A percentile compares a stretch with the other conserved stretches of the same genome.
phyloP scores from a whole-genome alignment of 2,888 invertebrate species.

The Drosophila percnosoma region DNA sequence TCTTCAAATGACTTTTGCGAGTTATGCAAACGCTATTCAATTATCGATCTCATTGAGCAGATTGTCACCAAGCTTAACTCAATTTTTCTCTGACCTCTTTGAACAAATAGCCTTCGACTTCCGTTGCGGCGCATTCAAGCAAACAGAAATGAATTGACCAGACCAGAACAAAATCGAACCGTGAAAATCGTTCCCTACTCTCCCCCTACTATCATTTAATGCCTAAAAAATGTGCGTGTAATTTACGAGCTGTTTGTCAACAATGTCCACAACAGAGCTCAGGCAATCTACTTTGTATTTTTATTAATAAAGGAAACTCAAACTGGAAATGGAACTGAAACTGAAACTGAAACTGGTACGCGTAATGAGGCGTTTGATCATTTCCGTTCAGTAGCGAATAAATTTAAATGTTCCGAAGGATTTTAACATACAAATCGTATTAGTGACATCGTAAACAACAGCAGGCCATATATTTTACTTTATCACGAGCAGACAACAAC shows the following conservation, averaged over 20 bases:
- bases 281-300: constrained; percentile 66
- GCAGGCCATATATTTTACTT: constrained; percentile 28
- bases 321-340: constrained; percentile 31
- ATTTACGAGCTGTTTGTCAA: constrained; percentile 79
- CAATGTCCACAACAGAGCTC: constrained; percentile 58
- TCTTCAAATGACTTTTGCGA: constrained; percentile 33
- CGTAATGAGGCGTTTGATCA: constrained; percentile 70
- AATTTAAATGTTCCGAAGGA: constrained; percentile 48
- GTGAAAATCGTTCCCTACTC: constrained; percentile 32
- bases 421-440: constrained; percentile 59
- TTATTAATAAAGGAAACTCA: constrained; percentile 36
- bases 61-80: constrained; percentile 55
- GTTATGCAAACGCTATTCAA: constrained; percentile 53
- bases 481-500: constrained; percentile 14
- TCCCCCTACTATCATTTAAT: constrained; percentile 47
- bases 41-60: constrained; percentile 39
- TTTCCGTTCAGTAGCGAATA: constrained; percentile 57
- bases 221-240: constrained; percentile 68
- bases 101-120: constrained; percentile 55
- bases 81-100: constrained; percentile 53
- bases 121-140: constrained; percentile 58
- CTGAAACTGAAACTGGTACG: constrained; percentile 33
- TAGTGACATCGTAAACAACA: constrained; percentile 42
- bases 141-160: constrained; percentile 16
- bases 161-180: constrained; percentile 27